These are phyloP conservation scores for Sphyrna mokarran DNA, from an alignment of 2,113 vertebrate genomes.

Conservation along the genomic window DNA sequence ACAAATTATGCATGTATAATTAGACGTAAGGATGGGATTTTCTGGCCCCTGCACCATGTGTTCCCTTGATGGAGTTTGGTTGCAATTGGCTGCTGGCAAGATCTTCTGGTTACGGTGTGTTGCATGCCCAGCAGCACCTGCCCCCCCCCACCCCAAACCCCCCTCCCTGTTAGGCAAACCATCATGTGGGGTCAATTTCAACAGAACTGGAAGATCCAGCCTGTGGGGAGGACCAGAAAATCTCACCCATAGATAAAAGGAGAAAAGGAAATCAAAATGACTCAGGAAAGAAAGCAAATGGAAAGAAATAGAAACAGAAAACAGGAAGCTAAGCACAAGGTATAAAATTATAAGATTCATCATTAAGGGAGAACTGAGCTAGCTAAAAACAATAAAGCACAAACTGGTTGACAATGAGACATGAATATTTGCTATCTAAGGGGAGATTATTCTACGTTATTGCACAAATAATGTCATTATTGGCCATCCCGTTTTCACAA, in stretches of 20 bases:
- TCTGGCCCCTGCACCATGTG: too few species aligned
- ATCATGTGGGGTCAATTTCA: too few species aligned
- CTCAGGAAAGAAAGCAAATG: not conserved
- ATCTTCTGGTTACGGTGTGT: too few species aligned
- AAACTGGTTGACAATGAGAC: not conserved
- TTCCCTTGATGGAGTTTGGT: too few species aligned
- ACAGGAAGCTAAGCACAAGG: not conserved
- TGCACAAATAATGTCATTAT: not conserved
- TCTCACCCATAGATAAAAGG: not conserved
- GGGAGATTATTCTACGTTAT: not conserved
- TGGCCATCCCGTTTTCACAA: not conserved
- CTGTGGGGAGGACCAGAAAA: too few species aligned
- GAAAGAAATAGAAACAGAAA: not conserved
- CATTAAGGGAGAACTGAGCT: not conserved
- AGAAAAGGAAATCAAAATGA: not conserved
- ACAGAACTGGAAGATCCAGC: too few species aligned
- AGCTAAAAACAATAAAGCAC: not conserved
- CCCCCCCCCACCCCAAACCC: too few species aligned
- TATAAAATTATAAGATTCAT: not conserved
- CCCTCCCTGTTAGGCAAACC: too few species aligned
- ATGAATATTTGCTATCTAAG: not conserved
- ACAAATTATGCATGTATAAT: not conserved
- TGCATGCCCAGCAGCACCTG: too few species aligned
- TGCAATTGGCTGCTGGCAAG: too few species aligned
- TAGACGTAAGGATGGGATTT: too few species aligned